Conservation (phyloP, 2,797 vertebrate species). For the Notamacropus eugenii region DNA sequence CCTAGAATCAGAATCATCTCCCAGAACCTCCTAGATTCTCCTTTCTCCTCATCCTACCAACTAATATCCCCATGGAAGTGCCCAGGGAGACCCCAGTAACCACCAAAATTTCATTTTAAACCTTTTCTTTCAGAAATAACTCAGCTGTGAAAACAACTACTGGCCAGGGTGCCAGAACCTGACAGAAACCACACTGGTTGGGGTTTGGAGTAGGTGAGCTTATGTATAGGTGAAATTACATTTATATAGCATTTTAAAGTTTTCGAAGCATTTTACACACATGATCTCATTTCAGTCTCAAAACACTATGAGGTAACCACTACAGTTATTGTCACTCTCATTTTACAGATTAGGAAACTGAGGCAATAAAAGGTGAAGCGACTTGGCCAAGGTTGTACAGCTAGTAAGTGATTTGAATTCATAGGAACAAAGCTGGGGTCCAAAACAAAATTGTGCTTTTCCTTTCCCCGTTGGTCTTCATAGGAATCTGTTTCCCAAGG, state of each 20-base stretch:
- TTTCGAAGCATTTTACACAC: not conserved
- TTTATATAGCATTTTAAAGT: not conserved
- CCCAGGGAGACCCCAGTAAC: not conserved
- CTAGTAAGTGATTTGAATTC: not conserved
- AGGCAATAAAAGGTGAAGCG: conserved; percentile 26
- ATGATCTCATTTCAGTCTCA: not conserved
- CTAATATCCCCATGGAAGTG: not conserved
- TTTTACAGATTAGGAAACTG: not conserved
- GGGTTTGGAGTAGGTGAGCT: not conserved
- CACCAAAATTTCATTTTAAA: not conserved
- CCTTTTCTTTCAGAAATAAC: not conserved
- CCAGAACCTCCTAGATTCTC: not conserved
- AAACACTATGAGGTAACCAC: not conserved
- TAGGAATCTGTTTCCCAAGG: not conserved
- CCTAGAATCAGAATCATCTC: not conserved
- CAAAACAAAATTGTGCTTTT: not conserved
- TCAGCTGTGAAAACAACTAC: not conserved
- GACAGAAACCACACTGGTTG: not conserved
- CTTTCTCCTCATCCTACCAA: not conserved
- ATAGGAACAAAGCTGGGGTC: not conserved
- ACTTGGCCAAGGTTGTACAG: not conserved
- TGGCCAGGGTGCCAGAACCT: not conserved
- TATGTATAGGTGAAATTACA: not conserved
- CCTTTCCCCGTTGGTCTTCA: not conserved
- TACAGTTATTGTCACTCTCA: not conserved